Evolutionary conservation across 2,113 vertebrate species (phyloP).

Genomic region (Chauna torquata): DNA sequence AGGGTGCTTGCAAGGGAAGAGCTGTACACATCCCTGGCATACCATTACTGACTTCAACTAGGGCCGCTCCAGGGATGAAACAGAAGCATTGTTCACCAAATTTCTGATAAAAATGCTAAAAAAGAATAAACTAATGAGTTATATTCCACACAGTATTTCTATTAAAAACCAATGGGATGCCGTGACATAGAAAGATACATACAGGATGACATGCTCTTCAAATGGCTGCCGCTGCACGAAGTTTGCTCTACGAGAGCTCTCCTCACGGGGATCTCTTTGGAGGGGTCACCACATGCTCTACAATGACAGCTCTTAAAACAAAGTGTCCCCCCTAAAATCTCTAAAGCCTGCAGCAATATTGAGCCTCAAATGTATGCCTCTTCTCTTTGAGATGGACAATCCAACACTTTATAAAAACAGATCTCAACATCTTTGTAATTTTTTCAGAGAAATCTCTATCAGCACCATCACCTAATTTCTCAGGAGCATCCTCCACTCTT

Average conservation of each 20-base stretch:
- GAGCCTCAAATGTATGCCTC: background rate
- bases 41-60: background rate
- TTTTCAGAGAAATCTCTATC: background rate
- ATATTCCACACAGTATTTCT: background rate
- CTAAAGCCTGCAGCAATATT: background rate
- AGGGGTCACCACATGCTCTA: background rate
- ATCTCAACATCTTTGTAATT: background rate
- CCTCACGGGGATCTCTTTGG: background rate
- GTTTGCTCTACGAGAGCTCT: background rate
- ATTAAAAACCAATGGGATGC: background rate
- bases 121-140: background rate
- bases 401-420: background rate
- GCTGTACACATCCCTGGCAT: background rate
- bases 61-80: background rate
- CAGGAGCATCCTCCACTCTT: background rate
- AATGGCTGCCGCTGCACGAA: background rate
- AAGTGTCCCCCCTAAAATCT: background rate
- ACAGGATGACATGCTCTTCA: background rate
- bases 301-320: background rate
- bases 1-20: background rate
- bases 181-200: background rate
- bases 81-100: background rate
- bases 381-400: background rate
- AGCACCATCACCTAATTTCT: background rate
- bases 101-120: constrained; percentile 3